Evolutionary conservation across 2,888 invertebrate species (phyloP).

Genomic region (Unio pictorum): DNA sequence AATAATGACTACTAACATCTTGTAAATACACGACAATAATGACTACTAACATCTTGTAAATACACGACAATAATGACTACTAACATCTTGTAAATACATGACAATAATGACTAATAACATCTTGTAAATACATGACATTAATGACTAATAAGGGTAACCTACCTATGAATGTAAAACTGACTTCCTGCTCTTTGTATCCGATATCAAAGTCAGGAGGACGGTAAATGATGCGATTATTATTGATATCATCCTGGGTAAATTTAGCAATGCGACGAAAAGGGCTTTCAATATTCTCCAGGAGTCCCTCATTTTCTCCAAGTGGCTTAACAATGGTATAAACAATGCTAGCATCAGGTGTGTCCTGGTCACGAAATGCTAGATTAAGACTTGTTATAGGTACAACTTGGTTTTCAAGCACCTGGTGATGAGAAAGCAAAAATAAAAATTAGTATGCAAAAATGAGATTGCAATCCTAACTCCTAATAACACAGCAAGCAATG

Average conservation of each 20-base stretch:
- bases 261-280: slow-evolving; percentile 50
- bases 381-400: slow-evolving; percentile 50
- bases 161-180: slow-evolving; percentile 62
- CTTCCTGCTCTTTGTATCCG: slow-evolving; percentile 47
- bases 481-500: no score
- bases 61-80: no score
- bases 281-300: slow-evolving; percentile 55
- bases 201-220: slow-evolving; percentile 57
- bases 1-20: no score
- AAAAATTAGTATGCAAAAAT: neutral
- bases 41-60: no score
- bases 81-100: no score
- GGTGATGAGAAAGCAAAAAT: neutral
- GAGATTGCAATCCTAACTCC: no score
- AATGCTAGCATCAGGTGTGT: slow-evolving; percentile 41
- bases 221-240: slow-evolving; percentile 63
- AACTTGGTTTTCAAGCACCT: slow-evolving; percentile 62
- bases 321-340: slow-evolving; percentile 51
- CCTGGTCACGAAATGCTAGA: slow-evolving; percentile 45
- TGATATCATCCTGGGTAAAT: slow-evolving; percentile 66
- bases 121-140: neutral
- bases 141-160: neutral
- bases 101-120: neutral
- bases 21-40: neutral
- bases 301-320: slow-evolving; percentile 53